phyloP scores from a whole-genome alignment of 2,888 invertebrate species.

The Tetanocera ferruginea region DNA sequence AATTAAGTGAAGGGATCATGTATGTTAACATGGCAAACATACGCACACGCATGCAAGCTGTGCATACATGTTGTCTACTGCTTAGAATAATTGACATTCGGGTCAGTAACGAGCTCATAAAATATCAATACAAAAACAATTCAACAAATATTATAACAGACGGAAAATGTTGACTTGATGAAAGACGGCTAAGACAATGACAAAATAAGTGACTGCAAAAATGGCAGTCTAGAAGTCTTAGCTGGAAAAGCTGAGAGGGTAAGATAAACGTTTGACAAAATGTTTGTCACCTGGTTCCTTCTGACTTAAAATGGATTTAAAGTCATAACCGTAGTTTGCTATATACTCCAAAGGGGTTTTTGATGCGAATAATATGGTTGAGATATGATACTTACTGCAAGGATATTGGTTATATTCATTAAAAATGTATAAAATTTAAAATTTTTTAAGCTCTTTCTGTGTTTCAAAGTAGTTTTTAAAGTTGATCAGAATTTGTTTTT shows the following conservation, averaged over 20 bases:
- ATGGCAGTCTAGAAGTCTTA: background rate
- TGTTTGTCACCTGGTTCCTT: background rate
- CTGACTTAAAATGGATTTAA: no score
- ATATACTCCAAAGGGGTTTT: no score
- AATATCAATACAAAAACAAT: background rate
- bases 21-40: background rate
- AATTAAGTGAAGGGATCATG: constrained; percentile 47
- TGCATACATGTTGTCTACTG: background rate
- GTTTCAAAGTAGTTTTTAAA: no score
- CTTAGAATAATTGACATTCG: background rate
- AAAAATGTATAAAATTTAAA: no score
- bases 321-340: no score
- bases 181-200: background rate
- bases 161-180: background rate
- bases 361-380: no score
- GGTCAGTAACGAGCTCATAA: background rate
- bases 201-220: background rate
- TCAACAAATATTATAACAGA: background rate
- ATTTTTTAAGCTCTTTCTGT: no score
- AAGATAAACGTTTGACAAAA: background rate
- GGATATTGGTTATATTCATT: no score
- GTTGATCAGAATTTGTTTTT: no score
- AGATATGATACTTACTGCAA: no score
- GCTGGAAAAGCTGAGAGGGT: background rate
- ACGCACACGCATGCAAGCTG: no score